Evolutionary conservation across 2,888 invertebrate genomes (phyloP).

Genomic region (Standfussiana lucernea): DNA sequence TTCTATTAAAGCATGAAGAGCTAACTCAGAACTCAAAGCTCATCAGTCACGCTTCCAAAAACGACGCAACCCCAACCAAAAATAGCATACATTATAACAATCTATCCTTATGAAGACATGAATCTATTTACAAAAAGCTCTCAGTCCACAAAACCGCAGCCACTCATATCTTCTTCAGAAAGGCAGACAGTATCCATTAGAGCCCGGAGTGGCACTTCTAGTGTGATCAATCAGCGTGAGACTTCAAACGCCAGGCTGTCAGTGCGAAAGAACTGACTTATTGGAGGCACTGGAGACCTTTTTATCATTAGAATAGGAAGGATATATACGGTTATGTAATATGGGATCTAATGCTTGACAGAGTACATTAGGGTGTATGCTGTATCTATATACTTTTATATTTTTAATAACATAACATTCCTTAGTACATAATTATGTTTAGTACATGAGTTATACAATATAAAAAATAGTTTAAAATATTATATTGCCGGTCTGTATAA

Average conservation of each 20-base stretch:
- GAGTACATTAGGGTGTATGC: neutral
- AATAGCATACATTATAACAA: neutral
- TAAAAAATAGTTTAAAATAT: too few species aligned
- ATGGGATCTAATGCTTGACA: neutral
- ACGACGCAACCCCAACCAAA: neutral
- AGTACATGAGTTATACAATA: too few species aligned
- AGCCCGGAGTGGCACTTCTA: constrained; percentile 45
- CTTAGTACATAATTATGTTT: too few species aligned
- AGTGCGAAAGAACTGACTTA: constrained; percentile 49
- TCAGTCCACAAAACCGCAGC: constrained; percentile 6
- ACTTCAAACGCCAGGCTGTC: constrained; percentile 50
- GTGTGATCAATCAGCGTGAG: constrained; percentile 44
- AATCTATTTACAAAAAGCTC: constrained; percentile 28
- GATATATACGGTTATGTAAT: constrained; percentile 4
- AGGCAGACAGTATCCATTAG: constrained; percentile 40
- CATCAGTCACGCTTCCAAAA: neutral
- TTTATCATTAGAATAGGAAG: constrained; percentile 24
- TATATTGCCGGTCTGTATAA: too few species aligned
- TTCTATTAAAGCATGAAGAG: neutral
- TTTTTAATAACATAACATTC: too few species aligned
- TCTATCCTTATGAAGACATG: neutral
- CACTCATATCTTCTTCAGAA: constrained; percentile 23
- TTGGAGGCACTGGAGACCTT: constrained; percentile 22
- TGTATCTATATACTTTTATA: too few species aligned
- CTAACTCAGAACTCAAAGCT: neutral